Conservation (phyloP, 2,113 vertebrate species). For the Phrynosoma blainvillii region DNA sequence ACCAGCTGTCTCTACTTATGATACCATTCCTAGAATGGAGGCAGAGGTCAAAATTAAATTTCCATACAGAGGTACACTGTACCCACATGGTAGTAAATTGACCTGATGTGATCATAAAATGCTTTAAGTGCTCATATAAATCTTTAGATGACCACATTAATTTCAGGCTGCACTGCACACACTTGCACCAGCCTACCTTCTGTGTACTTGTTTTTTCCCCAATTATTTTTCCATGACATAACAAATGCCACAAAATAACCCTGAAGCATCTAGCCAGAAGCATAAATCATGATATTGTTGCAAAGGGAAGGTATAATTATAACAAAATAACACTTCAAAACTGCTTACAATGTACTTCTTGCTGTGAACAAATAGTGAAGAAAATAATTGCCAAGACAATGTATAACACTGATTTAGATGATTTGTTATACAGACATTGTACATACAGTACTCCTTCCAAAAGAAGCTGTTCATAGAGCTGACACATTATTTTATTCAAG, state of each 20-base stretch:
- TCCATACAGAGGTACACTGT: slow-evolving; percentile 16
- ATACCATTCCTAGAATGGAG: not conserved
- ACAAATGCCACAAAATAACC: slow-evolving; percentile 68
- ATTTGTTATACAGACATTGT: slow-evolving; percentile 63
- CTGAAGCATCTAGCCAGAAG: slow-evolving; percentile 62
- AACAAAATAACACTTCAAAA: slow-evolving; percentile 70
- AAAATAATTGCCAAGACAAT: slow-evolving; percentile 75
- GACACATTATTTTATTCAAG: slow-evolving; percentile 70
- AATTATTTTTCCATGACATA: slow-evolving; percentile 69
- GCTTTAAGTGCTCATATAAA: slow-evolving; percentile 34
- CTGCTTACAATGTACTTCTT: slow-evolving; percentile 72
- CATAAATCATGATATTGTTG: slow-evolving; percentile 75
- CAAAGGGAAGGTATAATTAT: slow-evolving; percentile 71
- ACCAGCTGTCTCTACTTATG: slow-evolving; percentile 26
- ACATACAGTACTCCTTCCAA: slow-evolving; percentile 39
- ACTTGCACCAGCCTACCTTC: slow-evolving; percentile 18
- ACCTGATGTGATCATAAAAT: slow-evolving; percentile 41
- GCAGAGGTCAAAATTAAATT: slow-evolving; percentile 58
- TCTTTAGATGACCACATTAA: slow-evolving; percentile 56
- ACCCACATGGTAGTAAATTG: slow-evolving; percentile 34
- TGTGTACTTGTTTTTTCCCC: slow-evolving; percentile 56
- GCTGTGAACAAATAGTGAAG: slow-evolving; percentile 65
- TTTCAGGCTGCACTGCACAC: slow-evolving; percentile 46
- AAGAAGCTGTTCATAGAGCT: slow-evolving; percentile 46
- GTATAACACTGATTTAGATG: slow-evolving; percentile 72